phyloP scores from a whole-genome alignment of 1,140 invertebrate species.

The Pseudachorutes palmiensis region DNA sequence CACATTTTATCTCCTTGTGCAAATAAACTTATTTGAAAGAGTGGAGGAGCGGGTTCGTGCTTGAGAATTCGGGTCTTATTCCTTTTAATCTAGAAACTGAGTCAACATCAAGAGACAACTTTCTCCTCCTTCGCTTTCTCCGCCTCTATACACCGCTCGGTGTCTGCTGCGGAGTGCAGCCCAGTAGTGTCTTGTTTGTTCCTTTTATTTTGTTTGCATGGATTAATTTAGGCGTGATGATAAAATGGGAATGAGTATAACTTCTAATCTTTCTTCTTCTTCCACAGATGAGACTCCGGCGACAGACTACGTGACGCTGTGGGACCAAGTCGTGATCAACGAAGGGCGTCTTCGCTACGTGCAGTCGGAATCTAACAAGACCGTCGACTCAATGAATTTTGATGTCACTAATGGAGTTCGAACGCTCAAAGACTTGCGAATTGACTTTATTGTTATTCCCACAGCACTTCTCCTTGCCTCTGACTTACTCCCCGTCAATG shows the following conservation, averaged over 20 bases:
- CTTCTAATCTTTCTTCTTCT: not conserved
- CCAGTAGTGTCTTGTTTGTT: not conserved
- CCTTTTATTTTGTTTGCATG: conserved; percentile 4
- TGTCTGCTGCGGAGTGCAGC: not conserved
- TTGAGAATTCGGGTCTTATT: not conserved
- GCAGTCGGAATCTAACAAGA: conserved; percentile 42
- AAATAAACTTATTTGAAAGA: conserved; percentile 1
- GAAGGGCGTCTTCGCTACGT: conserved; percentile 44
- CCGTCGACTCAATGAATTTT: conserved; percentile 46
- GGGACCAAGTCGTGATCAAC: conserved; percentile 48
- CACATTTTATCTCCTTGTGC: not conserved
- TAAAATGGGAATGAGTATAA: conserved; percentile 1
- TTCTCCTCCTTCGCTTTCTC: not conserved
- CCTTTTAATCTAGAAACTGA: conserved; percentile 1
- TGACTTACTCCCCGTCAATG: conserved; percentile 38
- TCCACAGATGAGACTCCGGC: not conserved
- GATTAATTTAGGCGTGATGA: conserved; percentile 10
- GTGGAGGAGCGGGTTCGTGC: not conserved
- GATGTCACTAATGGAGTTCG: conserved; percentile 49
- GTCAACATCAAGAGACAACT: conserved; percentile 1
- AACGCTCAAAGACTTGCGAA: conserved; percentile 40
- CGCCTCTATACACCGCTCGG: not conserved
- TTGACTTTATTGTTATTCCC: conserved; percentile 46
- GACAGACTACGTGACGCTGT: conserved; percentile 39
- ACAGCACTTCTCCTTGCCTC: conserved; percentile 42